A percentile compares a stretch with the other conserved stretches of the same genome.
Conservation (phyloP, 2,113 vertebrate genomes). For the Entomyzon cyanotis region DNA sequence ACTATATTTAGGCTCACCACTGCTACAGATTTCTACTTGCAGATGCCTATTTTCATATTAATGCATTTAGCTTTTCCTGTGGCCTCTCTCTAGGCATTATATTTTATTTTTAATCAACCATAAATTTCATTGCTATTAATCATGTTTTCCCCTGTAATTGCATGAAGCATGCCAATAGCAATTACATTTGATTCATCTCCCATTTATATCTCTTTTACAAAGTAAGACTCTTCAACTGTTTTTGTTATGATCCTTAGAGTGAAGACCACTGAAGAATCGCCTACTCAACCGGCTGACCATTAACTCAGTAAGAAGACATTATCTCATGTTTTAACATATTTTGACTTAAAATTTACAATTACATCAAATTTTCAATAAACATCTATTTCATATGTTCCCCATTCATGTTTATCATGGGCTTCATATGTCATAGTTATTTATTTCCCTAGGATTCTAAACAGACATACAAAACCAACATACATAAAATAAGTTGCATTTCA, state of each 20-base stretch:
- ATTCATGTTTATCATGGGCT: background rate
- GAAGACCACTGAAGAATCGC: background rate
- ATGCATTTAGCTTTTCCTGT: background rate
- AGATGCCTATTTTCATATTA: background rate
- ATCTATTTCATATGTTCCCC: background rate
- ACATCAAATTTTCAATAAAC: background rate
- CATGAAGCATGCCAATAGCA: background rate
- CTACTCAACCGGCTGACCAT: background rate
- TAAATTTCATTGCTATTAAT: background rate
- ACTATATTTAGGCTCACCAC: background rate
- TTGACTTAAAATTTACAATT: background rate
- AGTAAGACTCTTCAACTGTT: background rate
- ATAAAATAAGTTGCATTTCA: background rate
- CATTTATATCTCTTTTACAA: background rate
- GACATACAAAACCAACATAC: background rate
- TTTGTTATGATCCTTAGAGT: background rate
- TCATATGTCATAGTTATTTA: background rate
- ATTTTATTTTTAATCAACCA: constrained; percentile 16
- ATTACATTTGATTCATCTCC: background rate
- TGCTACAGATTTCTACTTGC: background rate
- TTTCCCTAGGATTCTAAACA: background rate
- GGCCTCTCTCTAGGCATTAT: background rate
- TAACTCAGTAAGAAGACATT: background rate
- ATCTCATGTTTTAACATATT: background rate
- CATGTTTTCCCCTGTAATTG: background rate